These are phyloP conservation scores for Acrobasis suavella DNA, from an alignment of 2,888 invertebrate species.

Conservation along the genomic window DNA sequence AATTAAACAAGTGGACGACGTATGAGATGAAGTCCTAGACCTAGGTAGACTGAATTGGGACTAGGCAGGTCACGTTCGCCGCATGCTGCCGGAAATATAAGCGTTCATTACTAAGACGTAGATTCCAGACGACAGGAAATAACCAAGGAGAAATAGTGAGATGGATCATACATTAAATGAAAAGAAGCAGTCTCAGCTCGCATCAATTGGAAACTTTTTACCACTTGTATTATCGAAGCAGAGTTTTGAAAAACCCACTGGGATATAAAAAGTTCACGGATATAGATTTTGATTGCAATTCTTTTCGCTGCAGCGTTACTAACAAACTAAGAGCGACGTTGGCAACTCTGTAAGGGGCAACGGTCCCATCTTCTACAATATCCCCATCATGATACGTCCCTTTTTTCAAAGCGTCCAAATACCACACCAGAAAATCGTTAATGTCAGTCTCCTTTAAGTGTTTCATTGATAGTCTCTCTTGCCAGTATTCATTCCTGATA, in stretches of 20 bases:
- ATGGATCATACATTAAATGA: too few relatives aligned
- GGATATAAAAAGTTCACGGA: slow-evolving; percentile 12
- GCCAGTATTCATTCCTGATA: slow-evolving; percentile 31
- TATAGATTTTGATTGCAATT: slow-evolving; percentile 47
- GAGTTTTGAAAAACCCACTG: slow-evolving; percentile 17
- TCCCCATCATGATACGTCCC: slow-evolving; percentile 27
- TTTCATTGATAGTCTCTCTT: slow-evolving; percentile 30
- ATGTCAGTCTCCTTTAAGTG: slow-evolving; percentile 34
- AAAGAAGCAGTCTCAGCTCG: too few relatives aligned
- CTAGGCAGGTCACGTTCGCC: too few relatives aligned
- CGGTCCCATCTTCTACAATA: slow-evolving; percentile 66
- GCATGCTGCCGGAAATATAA: too few relatives aligned
- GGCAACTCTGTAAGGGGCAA: slow-evolving; percentile 81
- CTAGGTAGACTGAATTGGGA: too few relatives aligned
- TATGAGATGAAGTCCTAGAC: too few relatives aligned
- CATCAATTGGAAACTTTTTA: too few relatives aligned
- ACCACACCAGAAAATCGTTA: slow-evolving; percentile 78
- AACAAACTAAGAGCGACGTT: slow-evolving; percentile 85
- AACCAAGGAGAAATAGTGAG: too few relatives aligned
- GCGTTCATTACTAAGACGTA: too few relatives aligned
- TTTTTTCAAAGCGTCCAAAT: slow-evolving; percentile 61
- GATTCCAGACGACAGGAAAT: too few relatives aligned
- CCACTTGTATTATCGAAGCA: neutral
- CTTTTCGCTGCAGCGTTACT: slow-evolving; percentile 58
- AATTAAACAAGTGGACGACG: too few relatives aligned